Evolutionary conservation across 2,888 invertebrate species (phyloP).

Genomic region (Troglohyphantes excavatus): DNA sequence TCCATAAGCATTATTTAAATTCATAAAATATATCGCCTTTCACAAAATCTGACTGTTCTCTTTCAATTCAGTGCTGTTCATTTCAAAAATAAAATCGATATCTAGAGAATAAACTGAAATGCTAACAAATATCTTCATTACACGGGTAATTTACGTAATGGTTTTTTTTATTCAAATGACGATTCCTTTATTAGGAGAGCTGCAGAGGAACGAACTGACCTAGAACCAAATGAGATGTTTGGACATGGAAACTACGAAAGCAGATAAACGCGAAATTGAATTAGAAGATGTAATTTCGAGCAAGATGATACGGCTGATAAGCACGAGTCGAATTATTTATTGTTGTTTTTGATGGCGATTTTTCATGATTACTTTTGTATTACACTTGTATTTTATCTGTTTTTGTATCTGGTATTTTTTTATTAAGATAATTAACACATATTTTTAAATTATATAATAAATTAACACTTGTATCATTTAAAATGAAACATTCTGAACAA

Average conservation of each 20-base stretch:
- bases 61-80: background rate
- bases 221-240: conserved; percentile 7
- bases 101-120: background rate
- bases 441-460: too few relatives aligned
- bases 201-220: background rate
- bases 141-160: conserved; percentile 11
- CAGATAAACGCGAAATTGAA: background rate
- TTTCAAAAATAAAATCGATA: background rate
- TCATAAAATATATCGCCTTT: background rate
- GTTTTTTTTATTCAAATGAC: background rate
- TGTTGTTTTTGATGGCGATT: too few relatives aligned
- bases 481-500: too few relatives aligned
- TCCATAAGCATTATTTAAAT: background rate
- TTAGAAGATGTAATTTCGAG: background rate
- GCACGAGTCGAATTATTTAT: background rate
- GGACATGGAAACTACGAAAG: background rate
- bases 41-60: too few relatives aligned
- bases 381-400: too few relatives aligned
- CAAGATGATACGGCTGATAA: background rate
- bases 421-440: too few relatives aligned
- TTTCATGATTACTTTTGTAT: background rate
- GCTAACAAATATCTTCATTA: background rate
- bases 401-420: too few relatives aligned
- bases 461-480: too few relatives aligned
- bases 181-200: background rate